These are phyloP conservation scores for Otis tarda DNA, from an alignment of 2,113 vertebrate genomes.

Conservation along the genomic window DNA sequence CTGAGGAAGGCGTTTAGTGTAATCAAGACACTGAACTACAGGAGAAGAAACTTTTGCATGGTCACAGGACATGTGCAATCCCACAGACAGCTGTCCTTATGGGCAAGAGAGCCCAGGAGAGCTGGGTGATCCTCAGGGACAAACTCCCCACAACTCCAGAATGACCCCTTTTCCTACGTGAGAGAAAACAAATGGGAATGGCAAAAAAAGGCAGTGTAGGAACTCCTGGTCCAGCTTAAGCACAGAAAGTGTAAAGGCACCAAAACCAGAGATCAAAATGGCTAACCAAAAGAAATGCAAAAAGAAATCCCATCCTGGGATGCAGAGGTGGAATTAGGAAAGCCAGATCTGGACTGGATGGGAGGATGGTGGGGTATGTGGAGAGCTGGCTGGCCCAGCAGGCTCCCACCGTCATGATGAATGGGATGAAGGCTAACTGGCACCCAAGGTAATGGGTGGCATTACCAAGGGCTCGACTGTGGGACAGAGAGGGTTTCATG, in stretches of 20 bases:
- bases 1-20: not conserved
- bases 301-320: not conserved
- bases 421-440: fast-evolving
- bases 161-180: not conserved
- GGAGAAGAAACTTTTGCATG: not conserved
- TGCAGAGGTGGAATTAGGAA: not conserved
- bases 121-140: not conserved
- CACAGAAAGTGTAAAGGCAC: not conserved
- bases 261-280: not conserved
- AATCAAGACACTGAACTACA: not conserved
- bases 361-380: not conserved
- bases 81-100: fast-evolving
- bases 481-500: not conserved
- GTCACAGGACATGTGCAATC: not conserved
- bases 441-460: not conserved
- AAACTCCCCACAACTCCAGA: not conserved
- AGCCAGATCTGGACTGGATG: not conserved
- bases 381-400: not conserved
- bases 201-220: not conserved
- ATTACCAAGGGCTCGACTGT: not conserved
- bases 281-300: not conserved
- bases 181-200: fast-evolving
- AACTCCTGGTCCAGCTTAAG: not conserved
- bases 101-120: not conserved
- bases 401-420: fast-evolving